phyloP scores from a whole-genome alignment of 1,140 invertebrate species.

The Linepithema humile region DNA sequence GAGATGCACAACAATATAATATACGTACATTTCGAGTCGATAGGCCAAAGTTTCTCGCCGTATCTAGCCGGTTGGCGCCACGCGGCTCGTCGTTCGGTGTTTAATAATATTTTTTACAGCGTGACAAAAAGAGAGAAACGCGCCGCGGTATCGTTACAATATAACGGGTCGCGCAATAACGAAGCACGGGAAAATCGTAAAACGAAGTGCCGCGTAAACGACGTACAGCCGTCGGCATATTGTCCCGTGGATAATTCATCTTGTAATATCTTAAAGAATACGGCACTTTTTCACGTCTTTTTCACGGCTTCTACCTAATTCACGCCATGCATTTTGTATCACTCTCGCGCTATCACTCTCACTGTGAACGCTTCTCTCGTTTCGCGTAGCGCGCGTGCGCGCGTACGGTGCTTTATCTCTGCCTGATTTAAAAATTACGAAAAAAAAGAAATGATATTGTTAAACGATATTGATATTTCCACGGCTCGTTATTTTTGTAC shows the following conservation, averaged over 20 bases:
- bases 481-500: neutral
- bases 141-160: conserved; percentile 39
- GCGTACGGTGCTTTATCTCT: neutral
- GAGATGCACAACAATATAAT: neutral
- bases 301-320: neutral
- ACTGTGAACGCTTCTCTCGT: neutral
- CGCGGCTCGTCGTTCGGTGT: conserved; percentile 1
- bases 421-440: conserved; percentile 4
- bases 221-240: conserved; percentile 29
- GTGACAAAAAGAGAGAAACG: neutral
- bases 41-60: conserved; percentile 10
- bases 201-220: conserved; percentile 59
- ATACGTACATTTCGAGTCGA: neutral
- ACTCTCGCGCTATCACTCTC: neutral
- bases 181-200: conserved; percentile 28
- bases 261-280: conserved; percentile 25
- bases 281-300: conserved; percentile 1
- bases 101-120: conserved; percentile 50
- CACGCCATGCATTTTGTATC: neutral
- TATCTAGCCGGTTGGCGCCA: neutral
- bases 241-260: conserved; percentile 52
- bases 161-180: conserved; percentile 38
- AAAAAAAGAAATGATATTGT: neutral
- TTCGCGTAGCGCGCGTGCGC: neutral
- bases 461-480: neutral